phyloP scores from a whole-genome alignment of 2,888 invertebrate genomes.

The Orthonychiurus folsomi region DNA sequence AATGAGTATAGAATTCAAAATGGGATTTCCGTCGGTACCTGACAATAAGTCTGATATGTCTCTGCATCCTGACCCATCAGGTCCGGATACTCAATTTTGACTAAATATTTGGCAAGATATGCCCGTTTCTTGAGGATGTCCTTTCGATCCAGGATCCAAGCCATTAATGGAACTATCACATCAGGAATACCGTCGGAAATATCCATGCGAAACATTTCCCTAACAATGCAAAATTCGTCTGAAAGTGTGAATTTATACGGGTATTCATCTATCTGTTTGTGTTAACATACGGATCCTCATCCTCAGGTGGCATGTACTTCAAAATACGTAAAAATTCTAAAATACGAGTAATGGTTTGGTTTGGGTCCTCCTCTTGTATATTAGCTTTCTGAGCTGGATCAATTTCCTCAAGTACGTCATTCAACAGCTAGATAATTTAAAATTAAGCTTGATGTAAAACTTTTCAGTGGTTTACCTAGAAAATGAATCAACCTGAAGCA shows the following conservation, averaged over 20 bases:
- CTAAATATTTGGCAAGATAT: conserved; percentile 47
- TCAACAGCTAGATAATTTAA: conserved; percentile 48
- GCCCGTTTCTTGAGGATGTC: conserved; percentile 51
- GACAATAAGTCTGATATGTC: background rate
- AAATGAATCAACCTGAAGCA: too few species aligned
- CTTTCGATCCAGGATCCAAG: conserved; percentile 49
- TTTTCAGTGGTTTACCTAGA: too few species aligned
- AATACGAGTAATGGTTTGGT: conserved; percentile 49
- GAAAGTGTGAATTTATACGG: background rate
- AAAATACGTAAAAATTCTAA: conserved; percentile 47
- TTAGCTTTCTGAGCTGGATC: conserved; percentile 49
- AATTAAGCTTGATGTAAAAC: too few species aligned
- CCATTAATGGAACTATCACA: conserved; percentile 49
- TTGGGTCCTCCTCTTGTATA: conserved; percentile 49
- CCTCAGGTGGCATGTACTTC: conserved; percentile 49
- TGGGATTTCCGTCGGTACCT: background rate
- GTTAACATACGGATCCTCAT: conserved; percentile 44
- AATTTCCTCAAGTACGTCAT: conserved; percentile 49
- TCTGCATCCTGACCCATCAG: background rate
- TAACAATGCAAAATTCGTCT: conserved; percentile 41
- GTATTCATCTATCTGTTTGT: background rate
- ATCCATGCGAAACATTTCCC: conserved; percentile 49
- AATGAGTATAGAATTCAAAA: too few species aligned
- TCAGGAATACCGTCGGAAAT: conserved; percentile 50
- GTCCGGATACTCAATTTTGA: conserved; percentile 48